phyloP scores from a whole-genome alignment of 2,797 vertebrate species.

The Protonibea diacanthus region DNA sequence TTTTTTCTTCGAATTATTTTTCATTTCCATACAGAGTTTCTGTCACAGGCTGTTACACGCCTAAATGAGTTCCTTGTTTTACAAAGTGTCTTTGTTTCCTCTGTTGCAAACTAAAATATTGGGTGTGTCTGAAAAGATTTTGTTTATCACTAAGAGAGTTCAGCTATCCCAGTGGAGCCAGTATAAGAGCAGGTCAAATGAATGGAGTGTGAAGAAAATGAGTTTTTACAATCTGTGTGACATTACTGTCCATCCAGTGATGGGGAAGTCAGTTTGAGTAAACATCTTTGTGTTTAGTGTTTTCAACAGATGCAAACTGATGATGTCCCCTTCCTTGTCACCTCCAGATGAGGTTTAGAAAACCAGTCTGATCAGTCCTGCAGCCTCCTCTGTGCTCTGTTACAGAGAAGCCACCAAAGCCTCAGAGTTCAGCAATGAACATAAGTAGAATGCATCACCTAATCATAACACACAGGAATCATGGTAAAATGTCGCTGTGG shows the following conservation, averaged over 20 bases:
- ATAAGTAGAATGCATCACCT: too few relatives aligned
- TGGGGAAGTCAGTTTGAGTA: not conserved
- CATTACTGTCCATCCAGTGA: not conserved
- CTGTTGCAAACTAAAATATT: not conserved
- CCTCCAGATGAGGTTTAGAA: not conserved
- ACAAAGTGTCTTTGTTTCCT: too few relatives aligned
- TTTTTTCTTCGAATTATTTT: not conserved
- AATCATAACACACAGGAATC: too few relatives aligned
- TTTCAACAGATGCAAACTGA: not conserved
- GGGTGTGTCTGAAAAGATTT: not conserved
- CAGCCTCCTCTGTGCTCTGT: too few relatives aligned
- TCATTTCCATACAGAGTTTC: not conserved
- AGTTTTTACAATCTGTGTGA: too few relatives aligned
- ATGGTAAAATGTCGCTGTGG: not conserved
- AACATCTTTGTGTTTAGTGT: not conserved
- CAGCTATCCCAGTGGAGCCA: too few relatives aligned
- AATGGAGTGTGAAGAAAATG: too few relatives aligned
- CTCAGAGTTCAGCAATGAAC: too few relatives aligned
- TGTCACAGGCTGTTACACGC: not conserved
- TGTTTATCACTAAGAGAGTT: not conserved
- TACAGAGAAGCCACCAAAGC: too few relatives aligned
- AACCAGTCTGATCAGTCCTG: not conserved
- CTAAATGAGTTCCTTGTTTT: not conserved
- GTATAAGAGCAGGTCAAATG: too few relatives aligned
- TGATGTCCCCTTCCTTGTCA: not conserved